Evolutionary conservation across 2,113 vertebrate genomes (phyloP).

Genomic region (Cyphomyrus plagiostoma): DNA sequence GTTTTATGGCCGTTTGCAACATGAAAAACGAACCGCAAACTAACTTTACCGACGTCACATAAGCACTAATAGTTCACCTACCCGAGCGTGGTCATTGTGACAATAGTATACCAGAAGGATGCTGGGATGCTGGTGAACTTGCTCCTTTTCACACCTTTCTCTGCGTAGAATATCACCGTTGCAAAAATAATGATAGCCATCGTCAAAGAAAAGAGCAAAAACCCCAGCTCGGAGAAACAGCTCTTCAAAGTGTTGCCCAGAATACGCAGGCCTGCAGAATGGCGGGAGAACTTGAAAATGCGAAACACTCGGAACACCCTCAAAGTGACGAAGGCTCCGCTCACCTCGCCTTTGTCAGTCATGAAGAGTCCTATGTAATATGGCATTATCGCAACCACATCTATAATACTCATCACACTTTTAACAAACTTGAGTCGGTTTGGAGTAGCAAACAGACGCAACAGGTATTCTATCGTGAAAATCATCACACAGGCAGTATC

Average conservation of each 20-base stretch:
- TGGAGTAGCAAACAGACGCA: conserved; percentile 82
- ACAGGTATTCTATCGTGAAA: conserved; percentile 90
- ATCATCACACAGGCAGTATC: conserved; percentile 98
- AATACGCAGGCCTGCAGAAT: conserved; percentile 92
- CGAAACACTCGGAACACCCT: conserved; percentile 93
- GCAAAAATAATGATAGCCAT: conserved; percentile 99
- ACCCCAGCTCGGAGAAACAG: conserved; percentile 91
- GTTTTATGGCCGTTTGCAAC: no score
- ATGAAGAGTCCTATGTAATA: conserved; percentile 95
- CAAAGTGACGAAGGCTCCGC: conserved; percentile 92
- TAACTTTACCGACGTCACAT: background rate
- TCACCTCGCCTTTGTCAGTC: conserved; percentile 96
- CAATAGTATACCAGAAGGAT: conserved; percentile 98
- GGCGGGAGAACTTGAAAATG: conserved; percentile 98
- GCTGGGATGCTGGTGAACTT: conserved; percentile 98
- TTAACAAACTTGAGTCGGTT: conserved; percentile 84
- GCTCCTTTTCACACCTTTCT: conserved; percentile 84
- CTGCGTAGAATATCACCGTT: conserved; percentile 97
- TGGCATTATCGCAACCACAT: conserved; percentile 95
- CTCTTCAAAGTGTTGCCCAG: conserved; percentile 94
- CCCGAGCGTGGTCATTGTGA: conserved; percentile 98
- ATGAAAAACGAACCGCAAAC: no score
- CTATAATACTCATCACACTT: conserved; percentile 94
- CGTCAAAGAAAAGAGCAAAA: conserved; percentile 95
- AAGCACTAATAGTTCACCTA: conserved; percentile 57